Evolutionary conservation across 1,140 invertebrate genomes (phyloP).

Genomic region (Parasteatoda tepidariorum): DNA sequence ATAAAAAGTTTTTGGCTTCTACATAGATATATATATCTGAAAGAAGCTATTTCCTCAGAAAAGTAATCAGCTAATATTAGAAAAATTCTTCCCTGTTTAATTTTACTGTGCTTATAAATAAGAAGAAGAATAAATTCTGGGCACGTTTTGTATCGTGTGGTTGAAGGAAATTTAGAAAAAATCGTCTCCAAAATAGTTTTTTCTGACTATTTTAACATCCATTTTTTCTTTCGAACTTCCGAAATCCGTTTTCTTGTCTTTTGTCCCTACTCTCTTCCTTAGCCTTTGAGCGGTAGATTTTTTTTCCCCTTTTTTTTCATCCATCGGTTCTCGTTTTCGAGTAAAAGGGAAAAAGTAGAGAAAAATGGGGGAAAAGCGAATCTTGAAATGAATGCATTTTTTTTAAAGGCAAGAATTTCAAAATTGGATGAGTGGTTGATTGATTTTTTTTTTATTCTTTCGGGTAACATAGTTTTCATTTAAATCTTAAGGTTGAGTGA

Average conservation of each 20-base stretch:
- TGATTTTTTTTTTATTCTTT: too few species aligned
- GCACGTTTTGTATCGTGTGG: background rate
- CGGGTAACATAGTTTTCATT: too few species aligned
- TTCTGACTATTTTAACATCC: conserved; percentile 22
- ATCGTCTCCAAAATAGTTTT: background rate
- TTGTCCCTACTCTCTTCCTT: conserved; percentile 5
- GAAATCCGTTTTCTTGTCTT: conserved; percentile 22
- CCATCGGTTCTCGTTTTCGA: too few species aligned
- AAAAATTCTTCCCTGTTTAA: background rate
- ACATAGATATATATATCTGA: background rate
- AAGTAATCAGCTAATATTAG: conserved; percentile 34
- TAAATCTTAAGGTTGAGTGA: too few species aligned
- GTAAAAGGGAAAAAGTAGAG: too few species aligned
- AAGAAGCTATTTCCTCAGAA: background rate
- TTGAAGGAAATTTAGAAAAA: conserved; percentile 5
- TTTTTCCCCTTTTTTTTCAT: background rate
- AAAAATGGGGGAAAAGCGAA: background rate
- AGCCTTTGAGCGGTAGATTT: background rate
- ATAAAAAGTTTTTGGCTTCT: too few species aligned
- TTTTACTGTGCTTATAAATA: background rate
- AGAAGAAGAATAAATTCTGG: too few species aligned
- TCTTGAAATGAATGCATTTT: too few species aligned
- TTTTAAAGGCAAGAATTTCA: too few species aligned
- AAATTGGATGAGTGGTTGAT: too few species aligned
- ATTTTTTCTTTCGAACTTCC: conserved; percentile 23